phyloP scores from a whole-genome alignment of 2,113 vertebrate genomes.

The Aegithalos caudatus region DNA sequence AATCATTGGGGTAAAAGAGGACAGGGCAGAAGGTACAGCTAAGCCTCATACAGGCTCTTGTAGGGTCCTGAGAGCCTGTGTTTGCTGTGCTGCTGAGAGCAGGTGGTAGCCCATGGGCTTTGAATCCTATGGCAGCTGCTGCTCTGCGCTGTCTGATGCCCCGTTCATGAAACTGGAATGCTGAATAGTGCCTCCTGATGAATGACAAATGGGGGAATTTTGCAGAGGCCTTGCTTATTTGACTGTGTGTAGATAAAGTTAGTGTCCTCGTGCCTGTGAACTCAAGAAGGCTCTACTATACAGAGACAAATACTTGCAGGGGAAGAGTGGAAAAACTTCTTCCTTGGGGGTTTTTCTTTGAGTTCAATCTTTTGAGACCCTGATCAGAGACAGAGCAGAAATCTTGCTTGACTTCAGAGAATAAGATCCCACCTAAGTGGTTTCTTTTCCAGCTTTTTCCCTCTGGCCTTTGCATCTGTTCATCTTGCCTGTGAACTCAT shows the following conservation, averaged over 20 bases:
- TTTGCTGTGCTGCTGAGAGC: neutral
- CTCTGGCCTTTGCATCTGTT: neutral
- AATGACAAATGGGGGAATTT: neutral
- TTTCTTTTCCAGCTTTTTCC: neutral
- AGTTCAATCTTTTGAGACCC: neutral
- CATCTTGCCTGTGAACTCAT: neutral
- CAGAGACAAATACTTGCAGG: neutral
- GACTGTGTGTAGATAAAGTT: neutral
- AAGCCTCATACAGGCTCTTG: neutral
- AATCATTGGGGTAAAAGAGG: neutral
- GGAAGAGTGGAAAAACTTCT: neutral
- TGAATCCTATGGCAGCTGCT: neutral
- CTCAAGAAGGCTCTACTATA: neutral
- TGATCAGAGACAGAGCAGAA: neutral
- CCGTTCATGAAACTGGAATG: neutral
- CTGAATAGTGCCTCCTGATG: neutral
- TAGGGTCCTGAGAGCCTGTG: neutral
- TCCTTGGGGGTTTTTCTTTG: neutral
- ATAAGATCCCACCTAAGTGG: neutral
- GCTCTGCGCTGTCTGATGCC: neutral
- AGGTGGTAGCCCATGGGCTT: neutral
- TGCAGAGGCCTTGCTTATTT: neutral
- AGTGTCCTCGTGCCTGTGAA: neutral
- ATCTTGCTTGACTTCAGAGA: neutral
- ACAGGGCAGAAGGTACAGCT: neutral